Evolutionary conservation across 2,888 invertebrate species (phyloP).

Genomic region (Globia sparganii): DNA sequence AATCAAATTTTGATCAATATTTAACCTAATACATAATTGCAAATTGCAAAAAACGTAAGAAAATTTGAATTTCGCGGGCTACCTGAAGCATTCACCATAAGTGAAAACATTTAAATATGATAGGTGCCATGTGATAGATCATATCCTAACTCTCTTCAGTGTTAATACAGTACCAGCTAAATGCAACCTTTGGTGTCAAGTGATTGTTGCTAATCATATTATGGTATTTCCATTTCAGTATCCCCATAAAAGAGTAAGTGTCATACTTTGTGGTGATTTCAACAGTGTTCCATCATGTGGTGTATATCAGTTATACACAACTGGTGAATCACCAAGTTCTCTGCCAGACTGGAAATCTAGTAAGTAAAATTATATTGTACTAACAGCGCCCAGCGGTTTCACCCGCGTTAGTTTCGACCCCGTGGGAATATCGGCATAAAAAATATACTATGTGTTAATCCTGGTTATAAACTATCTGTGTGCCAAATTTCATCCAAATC

Average conservation of each 20-base stretch:
- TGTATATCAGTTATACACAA: slow-evolving; percentile 94
- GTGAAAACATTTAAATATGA: not conserved
- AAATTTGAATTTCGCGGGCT: too few relatives aligned
- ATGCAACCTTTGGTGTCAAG: not conserved
- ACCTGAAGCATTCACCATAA: too few relatives aligned
- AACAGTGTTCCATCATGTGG: slow-evolving; percentile 96
- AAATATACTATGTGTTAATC: too few relatives aligned
- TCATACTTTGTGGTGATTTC: slow-evolving; percentile 97
- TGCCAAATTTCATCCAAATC: too few relatives aligned
- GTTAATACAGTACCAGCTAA: not conserved
- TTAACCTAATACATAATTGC: too few relatives aligned
- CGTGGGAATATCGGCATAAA: too few relatives aligned
- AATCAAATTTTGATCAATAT: too few relatives aligned
- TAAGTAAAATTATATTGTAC: slow-evolving; percentile 85
- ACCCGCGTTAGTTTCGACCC: too few relatives aligned
- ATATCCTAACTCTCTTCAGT: not conserved
- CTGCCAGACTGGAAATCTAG: slow-evolving; percentile 95
- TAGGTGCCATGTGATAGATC: too few relatives aligned
- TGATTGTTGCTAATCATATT: not conserved
- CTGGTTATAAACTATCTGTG: too few relatives aligned
- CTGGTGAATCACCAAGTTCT: slow-evolving; percentile 91
- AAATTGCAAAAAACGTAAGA: too few relatives aligned
- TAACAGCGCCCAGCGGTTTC: too few relatives aligned
- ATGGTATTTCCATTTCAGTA: slow-evolving; percentile 69
- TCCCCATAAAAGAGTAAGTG: slow-evolving; percentile 87